Evolutionary conservation across 2,113 vertebrate genomes (phyloP), one percentile per base, ranked within the genome.

Genomic region (Phoxinus phoxinus): DNA sequence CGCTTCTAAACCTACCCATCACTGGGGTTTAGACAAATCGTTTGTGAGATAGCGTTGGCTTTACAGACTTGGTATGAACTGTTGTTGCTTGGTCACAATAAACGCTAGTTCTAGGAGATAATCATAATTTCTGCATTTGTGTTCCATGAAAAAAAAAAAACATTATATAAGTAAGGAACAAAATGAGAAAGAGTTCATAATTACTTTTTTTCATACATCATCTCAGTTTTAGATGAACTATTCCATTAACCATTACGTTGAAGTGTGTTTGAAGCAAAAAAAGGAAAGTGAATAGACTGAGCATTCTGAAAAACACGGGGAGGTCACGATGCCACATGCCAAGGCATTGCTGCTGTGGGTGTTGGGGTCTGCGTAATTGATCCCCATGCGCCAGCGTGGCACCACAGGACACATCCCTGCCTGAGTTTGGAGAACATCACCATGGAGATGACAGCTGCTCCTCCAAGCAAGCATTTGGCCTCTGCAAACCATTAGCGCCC

Each of bases 311-410:
- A 63, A 51, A 69, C n/a, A 74, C 13, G 44, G 63, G 86, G 81
- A 85, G 81, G 61, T 78, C 59, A 35, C 73, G 76, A 81, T 89
- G 89, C 91, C 80, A 86, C 88, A 88, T 90, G 86, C 84, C 76
- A 76, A 72, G 23, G 69, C 65, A 84, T 89, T 90, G 91, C 83
- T 86, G 89, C 91, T 90, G 90, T 85, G 79, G 74, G 92, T 91
- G 91, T 91, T 84, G 86, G 86, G 41, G 89, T 87, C 89, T 86
- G 77, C 37, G 89, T 95, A 95, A 95, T 95, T 95, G 94, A 94
- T 95, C 95, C 94, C 95, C 91, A 76, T 92, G 93, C 92, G 93
- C 88, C 90, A 89, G 88, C 46, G 77, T 87, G 88, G 86, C 91
- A 90, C 81, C 58, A 53, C 59, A 76, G 83, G 85, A 83, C 89